Evolutionary conservation across 2,797 vertebrate species (phyloP), one percentile per base, ranked within the genome.

Genomic region (Squalus acanthias): DNA sequence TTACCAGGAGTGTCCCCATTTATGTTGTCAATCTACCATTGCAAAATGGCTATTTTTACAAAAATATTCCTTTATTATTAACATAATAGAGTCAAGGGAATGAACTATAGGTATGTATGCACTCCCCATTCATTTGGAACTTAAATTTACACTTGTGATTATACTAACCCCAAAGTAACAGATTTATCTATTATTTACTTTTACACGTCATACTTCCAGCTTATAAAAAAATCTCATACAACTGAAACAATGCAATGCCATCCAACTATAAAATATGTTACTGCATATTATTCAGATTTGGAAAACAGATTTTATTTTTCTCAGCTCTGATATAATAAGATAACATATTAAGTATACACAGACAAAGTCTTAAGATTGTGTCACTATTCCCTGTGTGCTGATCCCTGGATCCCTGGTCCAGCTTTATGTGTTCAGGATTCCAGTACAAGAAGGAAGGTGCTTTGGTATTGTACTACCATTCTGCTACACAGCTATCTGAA

Each of bases 401-500:
- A 98, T 99, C 96, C 98, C 98, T 0, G 99, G 99, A 82, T 97
- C 97, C 29, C 96, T 99, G 82, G 97, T 98, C 39, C 98, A 99
- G 97, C 97, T 97, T 0, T 99, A 98, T 0, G 97, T 99, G 96
- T 98, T 98, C 97, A 98, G 98, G 92, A 97, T 99, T 95, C 98
- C 99, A 96, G 97, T 98, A 63, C 97, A 96, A 96, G 97, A 97
- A 7, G 97, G 97, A 26, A 97, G 96, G 87, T 98, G 98, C 67
- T 99, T 98, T n/a, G 98, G 98, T 0, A 98, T 98, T 0, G 96
- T 98, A 96, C 98, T 99, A 87, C 98, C 98, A 0, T 98, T 98
- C 96, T 97, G 98, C 97, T 99, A 98, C 8, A 97, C 97, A 8
- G 98, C 96, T 53, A 97, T 99, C n/a, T 99, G 98, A 97, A 97